Evolutionary conservation across 2,888 invertebrate species (phyloP).

Genomic region (Leucoma salicis): DNA sequence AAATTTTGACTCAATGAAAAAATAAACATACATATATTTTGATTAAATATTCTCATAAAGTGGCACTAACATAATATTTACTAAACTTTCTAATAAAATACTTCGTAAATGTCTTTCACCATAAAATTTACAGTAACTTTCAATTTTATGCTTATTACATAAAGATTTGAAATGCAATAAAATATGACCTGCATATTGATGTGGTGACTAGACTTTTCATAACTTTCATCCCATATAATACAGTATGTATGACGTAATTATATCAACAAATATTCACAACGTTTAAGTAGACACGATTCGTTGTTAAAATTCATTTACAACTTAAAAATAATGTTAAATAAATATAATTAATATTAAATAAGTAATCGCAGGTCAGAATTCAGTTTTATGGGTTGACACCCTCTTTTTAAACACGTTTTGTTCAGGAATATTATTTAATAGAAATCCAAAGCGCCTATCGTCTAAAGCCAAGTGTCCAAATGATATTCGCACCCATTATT

Average conservation of each 20-base stretch:
- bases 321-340: constrained; percentile 40
- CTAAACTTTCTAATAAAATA: constrained; percentile 32
- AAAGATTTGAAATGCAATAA: constrained; percentile 34
- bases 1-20: no score
- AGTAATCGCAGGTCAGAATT: constrained; percentile 11
- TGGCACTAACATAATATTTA: constrained; percentile 17
- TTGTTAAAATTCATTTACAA: constrained; percentile 42
- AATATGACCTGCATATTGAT: constrained; percentile 50
- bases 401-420: no score
- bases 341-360: constrained; percentile 33
- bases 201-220: constrained; percentile 69
- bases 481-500: no score
- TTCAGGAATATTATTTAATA: no score
- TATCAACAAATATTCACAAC: constrained; percentile 34
- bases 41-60: constrained; percentile 4
- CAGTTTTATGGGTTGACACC: no score
- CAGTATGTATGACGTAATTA: constrained; percentile 17
- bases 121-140: constrained; percentile 26
- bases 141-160: constrained; percentile 15
- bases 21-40: not conserved
- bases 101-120: constrained; percentile 40
- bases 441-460: no score
- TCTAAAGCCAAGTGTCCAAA: no score
- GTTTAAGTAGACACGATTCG: constrained; percentile 37
- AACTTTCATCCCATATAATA: constrained; percentile 36